Percentiles rank a stretch among this genome's conserved stretches.
These are phyloP conservation scores for Thymelicus acteon DNA, from an alignment of 2,888 invertebrate genomes.

Conservation along the genomic window DNA sequence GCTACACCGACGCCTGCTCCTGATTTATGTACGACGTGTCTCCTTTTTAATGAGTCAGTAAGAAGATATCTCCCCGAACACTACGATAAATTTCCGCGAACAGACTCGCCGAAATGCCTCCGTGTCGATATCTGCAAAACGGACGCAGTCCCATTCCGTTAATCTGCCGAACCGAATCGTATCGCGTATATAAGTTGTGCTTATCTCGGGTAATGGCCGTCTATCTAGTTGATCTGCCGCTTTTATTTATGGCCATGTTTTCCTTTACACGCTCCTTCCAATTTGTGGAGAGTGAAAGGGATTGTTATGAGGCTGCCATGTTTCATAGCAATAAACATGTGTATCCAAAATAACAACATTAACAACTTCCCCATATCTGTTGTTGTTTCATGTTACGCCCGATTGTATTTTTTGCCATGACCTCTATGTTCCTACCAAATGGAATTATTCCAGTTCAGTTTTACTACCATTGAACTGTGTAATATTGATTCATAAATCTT, in stretches of 20 bases:
- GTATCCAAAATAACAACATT: conserved; percentile 81
- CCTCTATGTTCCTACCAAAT: not conserved
- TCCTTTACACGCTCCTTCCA: conserved; percentile 83
- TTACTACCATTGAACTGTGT: conserved; percentile 46
- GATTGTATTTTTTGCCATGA: conserved; percentile 57
- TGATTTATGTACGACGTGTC: conserved; percentile 84
- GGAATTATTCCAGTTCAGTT: not conserved
- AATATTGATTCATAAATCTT: too few relatives aligned
- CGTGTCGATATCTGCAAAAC: conserved; percentile 80
- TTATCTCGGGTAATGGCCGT: conserved; percentile 83
- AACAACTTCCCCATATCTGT: conserved; percentile 68
- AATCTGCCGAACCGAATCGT: conserved; percentile 77
- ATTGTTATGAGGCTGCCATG: conserved; percentile 83
- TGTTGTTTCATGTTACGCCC: conserved; percentile 61
- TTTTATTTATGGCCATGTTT: conserved; percentile 84
- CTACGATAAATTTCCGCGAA: conserved; percentile 79
- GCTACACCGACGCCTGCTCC: conserved; percentile 61
- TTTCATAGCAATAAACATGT: conserved; percentile 83
- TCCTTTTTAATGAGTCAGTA: conserved; percentile 85
- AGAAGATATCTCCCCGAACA: conserved; percentile 81
- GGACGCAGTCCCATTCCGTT: conserved; percentile 77
- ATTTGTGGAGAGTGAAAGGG: conserved; percentile 85
- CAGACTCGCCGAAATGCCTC: conserved; percentile 78
- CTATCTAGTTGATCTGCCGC: conserved; percentile 83
- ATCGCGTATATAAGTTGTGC: conserved; percentile 80